Conservation (phyloP, 2,113 vertebrate genomes). For the Ascaphus truei region DNA sequence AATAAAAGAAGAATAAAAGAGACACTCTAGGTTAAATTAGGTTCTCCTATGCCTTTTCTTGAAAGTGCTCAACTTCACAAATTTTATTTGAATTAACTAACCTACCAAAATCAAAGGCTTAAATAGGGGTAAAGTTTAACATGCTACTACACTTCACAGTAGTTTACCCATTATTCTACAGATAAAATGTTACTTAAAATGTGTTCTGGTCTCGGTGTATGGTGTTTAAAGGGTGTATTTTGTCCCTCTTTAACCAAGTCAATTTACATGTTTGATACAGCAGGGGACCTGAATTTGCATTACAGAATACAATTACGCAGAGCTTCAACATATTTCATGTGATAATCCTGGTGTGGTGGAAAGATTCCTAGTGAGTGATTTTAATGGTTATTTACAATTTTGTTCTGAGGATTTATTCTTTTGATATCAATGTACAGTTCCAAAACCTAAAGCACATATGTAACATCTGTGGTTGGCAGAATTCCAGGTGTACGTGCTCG, state of each 20-base stretch:
- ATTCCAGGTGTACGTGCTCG: background rate
- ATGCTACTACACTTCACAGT: slow-evolving; percentile 85
- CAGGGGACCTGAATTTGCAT: slow-evolving; percentile 46
- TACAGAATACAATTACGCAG: slow-evolving; percentile 44
- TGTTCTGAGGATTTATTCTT: slow-evolving; percentile 25
- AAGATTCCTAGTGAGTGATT: slow-evolving; percentile 34
- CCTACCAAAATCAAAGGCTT: slow-evolving; percentile 89
- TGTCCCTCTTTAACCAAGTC: slow-evolving; percentile 41
- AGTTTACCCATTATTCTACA: slow-evolving; percentile 87
- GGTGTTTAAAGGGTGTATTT: slow-evolving; percentile 52
- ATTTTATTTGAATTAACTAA: slow-evolving; percentile 93
- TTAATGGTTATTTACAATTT: slow-evolving; percentile 35
- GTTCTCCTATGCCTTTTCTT: slow-evolving; percentile 81
- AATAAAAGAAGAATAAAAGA: slow-evolving; percentile 85
- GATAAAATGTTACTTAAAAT: slow-evolving; percentile 75
- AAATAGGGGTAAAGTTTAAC: slow-evolving; percentile 88
- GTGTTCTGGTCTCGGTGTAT: slow-evolving; percentile 39
- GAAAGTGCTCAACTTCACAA: slow-evolving; percentile 85
- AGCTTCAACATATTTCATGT: slow-evolving; percentile 37
- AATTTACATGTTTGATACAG: slow-evolving; percentile 47
- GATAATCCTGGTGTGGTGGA: slow-evolving; percentile 37
- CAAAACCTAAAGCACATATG: slow-evolving; percentile 9
- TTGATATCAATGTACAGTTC: slow-evolving; percentile 14
- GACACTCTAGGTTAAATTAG: slow-evolving; percentile 98
- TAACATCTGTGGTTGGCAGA: background rate